phyloP scores from a whole-genome alignment of 2,797 vertebrate species.

The Enteromius afrohamiltoni region DNA sequence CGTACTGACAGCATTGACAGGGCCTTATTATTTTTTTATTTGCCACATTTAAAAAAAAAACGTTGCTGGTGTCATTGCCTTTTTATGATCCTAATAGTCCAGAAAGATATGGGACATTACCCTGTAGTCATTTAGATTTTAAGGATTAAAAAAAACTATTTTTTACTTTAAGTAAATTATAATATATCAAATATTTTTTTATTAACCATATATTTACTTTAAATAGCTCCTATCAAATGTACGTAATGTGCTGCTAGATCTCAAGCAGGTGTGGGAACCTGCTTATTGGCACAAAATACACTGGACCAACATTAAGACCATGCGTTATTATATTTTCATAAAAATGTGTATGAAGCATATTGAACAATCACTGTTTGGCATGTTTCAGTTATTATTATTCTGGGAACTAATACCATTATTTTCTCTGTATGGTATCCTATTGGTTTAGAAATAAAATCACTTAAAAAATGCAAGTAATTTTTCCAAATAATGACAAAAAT shows the following conservation, averaged over 20 bases:
- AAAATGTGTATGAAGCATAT: background rate
- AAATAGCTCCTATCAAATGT: background rate
- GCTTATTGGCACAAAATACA: conserved; percentile 8
- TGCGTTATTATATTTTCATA: conserved; percentile 8
- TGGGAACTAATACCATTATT: fast-evolving
- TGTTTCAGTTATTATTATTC: background rate
- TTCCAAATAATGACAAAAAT: no score
- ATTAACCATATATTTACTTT: conserved; percentile 6
- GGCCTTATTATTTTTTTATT: conserved; percentile 24
- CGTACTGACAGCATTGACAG: conserved; percentile 74
- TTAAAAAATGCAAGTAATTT: background rate
- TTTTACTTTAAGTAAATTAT: conserved; percentile 7
- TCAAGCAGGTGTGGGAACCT: conserved; percentile 18
- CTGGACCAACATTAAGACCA: conserved; percentile 21
- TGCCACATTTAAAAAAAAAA: background rate
- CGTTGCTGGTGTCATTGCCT: background rate
- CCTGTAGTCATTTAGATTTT: background rate
- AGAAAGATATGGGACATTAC: background rate
- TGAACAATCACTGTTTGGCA: background rate
- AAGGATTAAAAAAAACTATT: background rate
- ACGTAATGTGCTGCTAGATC: conserved; percentile 25
- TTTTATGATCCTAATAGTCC: background rate
- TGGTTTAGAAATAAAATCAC: background rate
- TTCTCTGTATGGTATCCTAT: background rate
- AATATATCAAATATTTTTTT: conserved; percentile 26